Evolutionary conservation across 1,140 invertebrate genomes (phyloP).

Genomic region (Saccostrea glomerata): DNA sequence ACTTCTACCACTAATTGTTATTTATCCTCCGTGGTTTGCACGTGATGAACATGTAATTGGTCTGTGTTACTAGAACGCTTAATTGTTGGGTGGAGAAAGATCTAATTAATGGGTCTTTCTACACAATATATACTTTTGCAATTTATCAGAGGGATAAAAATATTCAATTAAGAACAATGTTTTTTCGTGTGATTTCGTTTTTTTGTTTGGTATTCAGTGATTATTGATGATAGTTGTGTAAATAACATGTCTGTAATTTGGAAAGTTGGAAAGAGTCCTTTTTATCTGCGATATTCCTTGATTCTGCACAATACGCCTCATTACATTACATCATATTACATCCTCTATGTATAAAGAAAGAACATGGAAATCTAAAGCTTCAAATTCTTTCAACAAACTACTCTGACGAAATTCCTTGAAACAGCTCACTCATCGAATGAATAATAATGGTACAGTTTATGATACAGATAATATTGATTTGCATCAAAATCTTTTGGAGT

Average conservation of each 20-base stretch:
- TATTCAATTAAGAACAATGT: not conserved
- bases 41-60: slow-evolving; percentile 5
- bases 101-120: not conserved
- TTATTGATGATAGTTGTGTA: too few species aligned
- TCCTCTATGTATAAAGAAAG: too few species aligned
- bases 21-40: slow-evolving; percentile 16
- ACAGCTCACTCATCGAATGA: not conserved
- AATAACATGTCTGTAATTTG: too few species aligned
- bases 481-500: not conserved
- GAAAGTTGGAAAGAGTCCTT: too few species aligned
- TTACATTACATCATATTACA: too few species aligned
- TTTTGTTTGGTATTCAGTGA: too few species aligned
- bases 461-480: not conserved
- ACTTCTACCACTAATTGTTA: slow-evolving; percentile 17
- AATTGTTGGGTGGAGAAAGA: slow-evolving; percentile 8
- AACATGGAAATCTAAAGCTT: too few species aligned
- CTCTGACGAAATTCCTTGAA: not conserved
- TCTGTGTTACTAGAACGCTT: not conserved
- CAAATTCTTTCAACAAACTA: not conserved
- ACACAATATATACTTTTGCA: not conserved
- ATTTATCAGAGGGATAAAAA: not conserved
- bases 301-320: too few species aligned
- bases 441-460: not conserved
- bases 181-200: too few species aligned
- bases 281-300: too few species aligned